Base-by-base conservation (phyloP, 2,113 vertebrate genomes). In the Apteryx owenii region DNA sequence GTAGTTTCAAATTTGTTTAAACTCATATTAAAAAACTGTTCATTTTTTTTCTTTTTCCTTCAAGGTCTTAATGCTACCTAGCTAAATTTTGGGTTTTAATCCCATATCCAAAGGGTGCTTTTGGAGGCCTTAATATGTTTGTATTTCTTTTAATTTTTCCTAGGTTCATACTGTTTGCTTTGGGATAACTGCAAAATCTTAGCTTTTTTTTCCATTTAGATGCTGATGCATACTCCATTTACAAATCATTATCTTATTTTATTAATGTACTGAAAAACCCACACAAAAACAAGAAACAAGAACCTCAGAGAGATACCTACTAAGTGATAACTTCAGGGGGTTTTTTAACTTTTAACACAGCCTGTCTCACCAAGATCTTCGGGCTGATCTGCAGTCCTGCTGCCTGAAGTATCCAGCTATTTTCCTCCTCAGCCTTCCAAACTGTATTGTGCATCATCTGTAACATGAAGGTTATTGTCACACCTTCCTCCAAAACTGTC, bases 301-400 rank as follows among this genome's bases (percentile, higher is more conserved):
- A 84, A 84, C 26, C 22, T 66, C 54, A 36, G 26, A 40, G 50
- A 75, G 40, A 62, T 15, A 81, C 5, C n/a, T 54, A 4, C 6
- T 21, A 54, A 29, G 17, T 53, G 36, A 53, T 38, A 53, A 29
- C n/a, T 20, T 46, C 31, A 46, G 21, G 42, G 46, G 42, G 22
- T 72, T 71, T 62, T 3, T 46, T 56, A 85, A 31, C 9, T 29
- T 62, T 28, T n/a, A 0, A 51, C 0, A 0, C 36, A 50, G 48
- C n/a, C 51, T 85, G 48, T 16, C 25, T 89, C 66, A 28, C 31
- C 33, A 42, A 65, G 29, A 40, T 33, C 77, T 53, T 68, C 26
- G 18, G 78, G 42, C 33, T 87, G 65, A 38, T 64, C 29, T n/a
- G 21, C 46, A 91, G 60, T 46, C 78, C 56, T 64, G 65, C 65